Evolutionary conservation across 2,797 vertebrate species (phyloP), one percentile per base, ranked within the genome.

Genomic region (Miichthys miiuy): DNA sequence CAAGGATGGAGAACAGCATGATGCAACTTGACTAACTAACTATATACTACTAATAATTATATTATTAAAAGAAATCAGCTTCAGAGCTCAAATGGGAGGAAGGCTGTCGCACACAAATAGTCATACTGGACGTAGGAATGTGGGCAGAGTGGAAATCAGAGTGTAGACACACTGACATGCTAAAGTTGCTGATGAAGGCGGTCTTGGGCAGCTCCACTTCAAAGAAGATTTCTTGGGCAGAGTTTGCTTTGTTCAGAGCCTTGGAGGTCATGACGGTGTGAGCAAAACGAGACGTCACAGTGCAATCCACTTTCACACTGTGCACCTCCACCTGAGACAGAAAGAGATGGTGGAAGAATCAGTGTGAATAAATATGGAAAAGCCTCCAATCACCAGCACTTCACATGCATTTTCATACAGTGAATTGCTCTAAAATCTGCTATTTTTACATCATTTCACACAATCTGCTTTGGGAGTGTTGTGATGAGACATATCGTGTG

Each of bases 201-300:
- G 42, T 42, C 42, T 42, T 42, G 42, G 42, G 42, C 42, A 42
- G 42, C 12, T 42, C 42, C 42, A 12, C 13, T 42, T 42, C 95
- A 2, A 97, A 98, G 80, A 94, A 79, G 46, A 96, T 95, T 92
- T 99, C 97, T 86, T 94, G 94, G 21, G 97, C 93, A 30, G 67
- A 7, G 0, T 92, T 93, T 51, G 94, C 97, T 56, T 82, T 96
- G 91, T 98, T 99, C 69, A 95, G 76, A 58, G 94, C 95, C 82
- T 79, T 93, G 47, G 97, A 97, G 85, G 95, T 98, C 92, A 98
- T 96, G 85, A 97, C 91, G 0, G 96, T 97, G 92, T 94, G 97
- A 25, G 97, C 96, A 6, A 98, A 99, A 42, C 97, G 93, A 68
- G 96, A 98, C 1, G 90, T 96, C 66, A 99, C 92, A 82, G 94